phyloP scores from a whole-genome alignment of 2,888 invertebrate genomes.

The Ellobium chinense region DNA sequence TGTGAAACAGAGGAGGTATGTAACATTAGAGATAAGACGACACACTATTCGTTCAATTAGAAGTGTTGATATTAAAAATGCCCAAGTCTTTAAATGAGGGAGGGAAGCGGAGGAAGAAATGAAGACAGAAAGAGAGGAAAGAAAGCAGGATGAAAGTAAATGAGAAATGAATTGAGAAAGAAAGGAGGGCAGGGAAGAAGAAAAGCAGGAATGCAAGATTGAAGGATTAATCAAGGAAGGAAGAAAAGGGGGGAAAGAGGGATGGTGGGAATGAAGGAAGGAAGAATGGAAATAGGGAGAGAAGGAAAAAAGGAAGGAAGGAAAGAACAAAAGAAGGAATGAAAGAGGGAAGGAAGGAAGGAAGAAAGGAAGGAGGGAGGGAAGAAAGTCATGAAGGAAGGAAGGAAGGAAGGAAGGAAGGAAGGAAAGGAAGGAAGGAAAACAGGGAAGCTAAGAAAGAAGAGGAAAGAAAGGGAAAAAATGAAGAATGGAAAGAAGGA shows the following conservation, averaged over 20 bases:
- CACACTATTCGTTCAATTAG: too few species aligned
- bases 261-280: not conserved
- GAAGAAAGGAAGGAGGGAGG: not conserved
- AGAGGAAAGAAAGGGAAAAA: not conserved
- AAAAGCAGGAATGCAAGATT: not conserved
- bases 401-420: not conserved
- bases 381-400: not conserved
- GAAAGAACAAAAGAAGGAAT: not conserved
- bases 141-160: not conserved
- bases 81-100: too few species aligned
- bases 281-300: not conserved
- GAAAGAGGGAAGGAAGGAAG: not conserved
- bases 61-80: too few species aligned
- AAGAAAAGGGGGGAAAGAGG: not conserved
- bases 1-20: not conserved
- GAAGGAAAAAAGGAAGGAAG: constrained; percentile 4
- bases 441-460: not conserved
- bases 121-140: not conserved
- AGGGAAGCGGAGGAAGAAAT: not conserved
- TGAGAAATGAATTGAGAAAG: not conserved
- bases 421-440: not conserved
- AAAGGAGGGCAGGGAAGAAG: not conserved
- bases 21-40: too few species aligned
- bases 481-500: not conserved
- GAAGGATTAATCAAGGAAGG: too few species aligned